Base-by-base conservation (phyloP, 2,888 invertebrate genomes). In the Polyploca ridens region DNA sequence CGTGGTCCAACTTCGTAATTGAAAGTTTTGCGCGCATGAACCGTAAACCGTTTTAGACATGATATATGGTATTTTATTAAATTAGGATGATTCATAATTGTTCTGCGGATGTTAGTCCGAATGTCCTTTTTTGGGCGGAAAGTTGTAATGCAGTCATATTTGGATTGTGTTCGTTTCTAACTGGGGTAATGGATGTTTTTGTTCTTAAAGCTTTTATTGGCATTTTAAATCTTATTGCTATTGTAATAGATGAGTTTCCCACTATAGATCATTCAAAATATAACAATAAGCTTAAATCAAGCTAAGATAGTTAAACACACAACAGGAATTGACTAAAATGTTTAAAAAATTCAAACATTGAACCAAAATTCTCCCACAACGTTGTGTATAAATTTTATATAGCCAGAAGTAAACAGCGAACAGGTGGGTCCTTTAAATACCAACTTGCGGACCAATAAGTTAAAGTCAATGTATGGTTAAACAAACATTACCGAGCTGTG, bases 1-100 rank as follows among this genome's bases (percentile, higher is more conserved):
- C 75, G 74, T 61, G 72, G 73, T 67, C 77, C 74, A 87, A 87
- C 81, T 85, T 86, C 67, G 79, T 84, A 86, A 87, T 87, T 88
- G 86, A 87, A 88, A 86, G 83, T 88, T 86, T 76, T 66, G 54
- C 61, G 60, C 33, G 33, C 62, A 76, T 74, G 74, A 71, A 73
- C 72, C 74, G 78, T 72, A 78, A 79, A 77, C 76, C 79, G 81
- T 72, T 75, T 73, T 61, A 68, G 77, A 74, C 75, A 74, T 82
- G 80, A 81, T 79, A 79, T 79, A 79, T 77, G 66, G 72, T 77
- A 73, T 76, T 73, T 71, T 74, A 77, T 73, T 63, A 69, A 73
- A 77, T 72, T 72, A 67, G 35, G 63, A 64, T 70, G 66, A 72
- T 76, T 70, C 64, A 76, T 71, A 63, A 71, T 67, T 67, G 69